Conservation (phyloP, 2,888 invertebrate species). For the Cataglyphis cursor region DNA sequence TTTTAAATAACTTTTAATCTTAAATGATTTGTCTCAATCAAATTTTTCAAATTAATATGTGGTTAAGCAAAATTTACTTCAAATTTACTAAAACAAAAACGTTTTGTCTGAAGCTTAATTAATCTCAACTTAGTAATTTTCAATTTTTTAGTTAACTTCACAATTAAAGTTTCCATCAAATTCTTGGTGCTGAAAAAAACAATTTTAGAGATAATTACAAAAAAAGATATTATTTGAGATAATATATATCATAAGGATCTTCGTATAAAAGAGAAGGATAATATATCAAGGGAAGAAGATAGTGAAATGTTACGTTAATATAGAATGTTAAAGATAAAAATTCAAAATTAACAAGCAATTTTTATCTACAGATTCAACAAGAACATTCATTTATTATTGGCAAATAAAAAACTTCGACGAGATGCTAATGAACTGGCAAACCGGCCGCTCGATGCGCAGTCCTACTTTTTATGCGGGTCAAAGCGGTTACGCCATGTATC, state of each 20-base stretch:
- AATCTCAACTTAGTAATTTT: not conserved
- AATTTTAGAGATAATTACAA: not conserved
- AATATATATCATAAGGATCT: not conserved
- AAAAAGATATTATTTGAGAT: not conserved
- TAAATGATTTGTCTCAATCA: not conserved
- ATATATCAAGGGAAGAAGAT: not conserved
- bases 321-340: not conserved
- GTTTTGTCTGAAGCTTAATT: not conserved
- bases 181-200: not conserved
- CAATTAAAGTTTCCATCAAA: not conserved
- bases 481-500: conserved; percentile 85
- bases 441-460: conserved; percentile 83
- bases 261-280: not conserved
- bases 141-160: not conserved
- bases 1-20: not conserved
- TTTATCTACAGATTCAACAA: conserved; percentile 63
- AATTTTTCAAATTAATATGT: not conserved
- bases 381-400: conserved; percentile 85
- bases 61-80: not conserved
- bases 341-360: not conserved
- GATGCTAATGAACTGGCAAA: conserved; percentile 85
- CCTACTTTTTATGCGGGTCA: conserved; percentile 84
- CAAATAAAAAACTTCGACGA: conserved; percentile 81
- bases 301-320: not conserved
- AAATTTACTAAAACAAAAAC: conserved; percentile 22